These are phyloP conservation scores for Lordiphosa collinella DNA, from an alignment of 1,140 invertebrate genomes.

Conservation along the genomic window DNA sequence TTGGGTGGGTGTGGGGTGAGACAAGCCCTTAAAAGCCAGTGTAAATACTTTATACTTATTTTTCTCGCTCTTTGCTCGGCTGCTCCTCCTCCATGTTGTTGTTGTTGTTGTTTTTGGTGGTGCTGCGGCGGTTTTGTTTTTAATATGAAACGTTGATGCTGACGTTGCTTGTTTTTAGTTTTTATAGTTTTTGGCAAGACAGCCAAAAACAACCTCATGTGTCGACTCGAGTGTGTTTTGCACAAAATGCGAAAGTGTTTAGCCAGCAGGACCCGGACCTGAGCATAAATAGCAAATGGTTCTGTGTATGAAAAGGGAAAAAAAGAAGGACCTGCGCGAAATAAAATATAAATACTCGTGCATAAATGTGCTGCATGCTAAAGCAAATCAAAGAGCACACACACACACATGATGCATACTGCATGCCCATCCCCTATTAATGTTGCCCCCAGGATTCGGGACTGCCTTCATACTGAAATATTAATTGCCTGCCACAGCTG, in stretches of 20 bases:
- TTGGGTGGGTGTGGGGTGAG: background rate
- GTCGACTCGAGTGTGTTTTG: conserved; percentile 23
- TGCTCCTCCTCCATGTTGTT: too few species aligned
- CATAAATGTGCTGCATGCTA: conserved; percentile 62
- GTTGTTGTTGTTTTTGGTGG: conserved; percentile 30
- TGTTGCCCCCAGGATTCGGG: background rate
- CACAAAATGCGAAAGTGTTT: conserved; percentile 57
- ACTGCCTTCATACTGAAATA: conserved; percentile 27
- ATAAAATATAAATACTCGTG: conserved; percentile 55
- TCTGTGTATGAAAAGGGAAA: conserved; percentile 24
- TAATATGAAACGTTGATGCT: conserved; percentile 74
- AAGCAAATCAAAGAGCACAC: conserved; percentile 69
- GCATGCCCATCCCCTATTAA: conserved; percentile 26
- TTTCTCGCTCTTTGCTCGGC: conserved; percentile 16
- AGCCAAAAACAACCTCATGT: conserved; percentile 29
- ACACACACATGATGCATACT: conserved; percentile 58
- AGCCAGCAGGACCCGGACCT: conserved; percentile 35
- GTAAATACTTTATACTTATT: conserved; percentile 57
- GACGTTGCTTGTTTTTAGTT: conserved; percentile 73
- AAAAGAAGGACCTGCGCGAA: conserved; percentile 39
- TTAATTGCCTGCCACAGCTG: conserved; percentile 33
- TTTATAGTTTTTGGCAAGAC: conserved; percentile 51
- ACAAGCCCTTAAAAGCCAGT: conserved; percentile 39
- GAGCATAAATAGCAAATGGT: conserved; percentile 61
- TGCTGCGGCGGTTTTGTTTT: conserved; percentile 56